These are phyloP conservation scores for Odocoileus hemionus DNA, from an alignment of 2,113 vertebrate genomes.

Conservation along the genomic window DNA sequence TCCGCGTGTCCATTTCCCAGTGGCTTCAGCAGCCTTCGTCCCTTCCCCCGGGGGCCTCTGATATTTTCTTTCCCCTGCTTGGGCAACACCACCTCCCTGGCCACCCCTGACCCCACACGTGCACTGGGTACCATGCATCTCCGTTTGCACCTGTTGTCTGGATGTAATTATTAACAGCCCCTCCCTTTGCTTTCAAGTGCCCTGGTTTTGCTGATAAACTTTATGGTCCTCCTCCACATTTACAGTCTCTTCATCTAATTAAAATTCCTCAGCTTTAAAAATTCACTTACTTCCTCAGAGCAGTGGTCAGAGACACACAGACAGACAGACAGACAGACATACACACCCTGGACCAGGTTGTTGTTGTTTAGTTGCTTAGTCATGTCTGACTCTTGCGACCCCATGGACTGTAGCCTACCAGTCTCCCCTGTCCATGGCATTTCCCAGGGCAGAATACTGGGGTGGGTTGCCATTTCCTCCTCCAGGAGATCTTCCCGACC, in stretches of 20 bases:
- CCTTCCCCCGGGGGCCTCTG: neutral
- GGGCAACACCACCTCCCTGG: neutral
- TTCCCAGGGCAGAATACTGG: neutral
- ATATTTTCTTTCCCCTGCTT: neutral
- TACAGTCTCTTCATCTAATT: neutral
- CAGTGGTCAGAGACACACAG: neutral
- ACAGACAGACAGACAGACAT: neutral
- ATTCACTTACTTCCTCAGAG: neutral
- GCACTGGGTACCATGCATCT: neutral
- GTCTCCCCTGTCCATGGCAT: neutral
- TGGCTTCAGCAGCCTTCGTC: neutral
- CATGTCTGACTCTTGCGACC: neutral
- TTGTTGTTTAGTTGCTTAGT: neutral
- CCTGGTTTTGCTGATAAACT: neutral
- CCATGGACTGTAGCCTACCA: neutral
- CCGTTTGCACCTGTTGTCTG: neutral
- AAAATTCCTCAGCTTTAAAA: neutral
- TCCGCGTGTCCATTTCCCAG: neutral
- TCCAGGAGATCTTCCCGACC: neutral
- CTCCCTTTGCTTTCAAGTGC: neutral
- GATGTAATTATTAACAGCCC: neutral
- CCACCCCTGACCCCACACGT: rapidly evolving
- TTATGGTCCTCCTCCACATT: neutral
- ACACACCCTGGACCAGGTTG: neutral
- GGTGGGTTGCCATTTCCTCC: neutral